Evolutionary conservation across 2,888 invertebrate genomes (phyloP).

Genomic region (Matsumyia berberina): DNA sequence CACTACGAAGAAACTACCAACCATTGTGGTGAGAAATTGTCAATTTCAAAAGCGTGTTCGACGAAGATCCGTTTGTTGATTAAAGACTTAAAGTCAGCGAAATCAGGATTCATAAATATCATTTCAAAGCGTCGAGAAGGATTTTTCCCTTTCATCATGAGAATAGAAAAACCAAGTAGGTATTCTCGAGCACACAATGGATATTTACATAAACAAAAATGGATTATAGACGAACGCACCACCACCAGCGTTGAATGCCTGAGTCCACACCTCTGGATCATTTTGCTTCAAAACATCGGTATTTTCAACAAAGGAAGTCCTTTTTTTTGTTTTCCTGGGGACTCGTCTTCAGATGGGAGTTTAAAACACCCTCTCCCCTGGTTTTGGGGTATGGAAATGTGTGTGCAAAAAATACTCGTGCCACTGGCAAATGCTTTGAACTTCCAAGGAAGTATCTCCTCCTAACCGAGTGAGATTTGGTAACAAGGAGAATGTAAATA

Average conservation of each 20-base stretch:
- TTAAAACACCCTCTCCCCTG: not conserved
- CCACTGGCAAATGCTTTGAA: slow-evolving; percentile 10
- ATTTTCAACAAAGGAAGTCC: not conserved
- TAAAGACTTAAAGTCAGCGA: not conserved
- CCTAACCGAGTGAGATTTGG: slow-evolving; percentile 12
- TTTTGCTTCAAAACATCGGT: slow-evolving; percentile 18
- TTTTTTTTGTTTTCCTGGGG: not conserved
- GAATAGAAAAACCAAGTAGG: too few species aligned
- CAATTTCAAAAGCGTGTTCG: not conserved
- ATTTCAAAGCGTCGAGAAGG: not conserved
- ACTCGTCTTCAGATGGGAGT: slow-evolving; percentile 1
- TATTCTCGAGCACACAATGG: slow-evolving; percentile 5
- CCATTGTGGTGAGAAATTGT: not conserved
- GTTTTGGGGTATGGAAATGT: slow-evolving; percentile 26
- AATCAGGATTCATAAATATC: slow-evolving; percentile 1
- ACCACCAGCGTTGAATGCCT: not conserved
- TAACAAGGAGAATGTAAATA: slow-evolving; percentile 3
- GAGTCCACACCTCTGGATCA: slow-evolving; percentile 32
- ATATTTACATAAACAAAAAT: slow-evolving; percentile 44
- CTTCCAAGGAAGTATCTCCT: slow-evolving; percentile 5
- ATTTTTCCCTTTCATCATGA: slow-evolving; percentile 28
- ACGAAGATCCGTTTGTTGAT: not conserved
- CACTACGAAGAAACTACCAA: not conserved
- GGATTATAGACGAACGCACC: slow-evolving; percentile 4
- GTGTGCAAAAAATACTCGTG: slow-evolving; percentile 8